Base-by-base conservation (phyloP, 2,797 vertebrate species). In the Gallinago stenura region DNA sequence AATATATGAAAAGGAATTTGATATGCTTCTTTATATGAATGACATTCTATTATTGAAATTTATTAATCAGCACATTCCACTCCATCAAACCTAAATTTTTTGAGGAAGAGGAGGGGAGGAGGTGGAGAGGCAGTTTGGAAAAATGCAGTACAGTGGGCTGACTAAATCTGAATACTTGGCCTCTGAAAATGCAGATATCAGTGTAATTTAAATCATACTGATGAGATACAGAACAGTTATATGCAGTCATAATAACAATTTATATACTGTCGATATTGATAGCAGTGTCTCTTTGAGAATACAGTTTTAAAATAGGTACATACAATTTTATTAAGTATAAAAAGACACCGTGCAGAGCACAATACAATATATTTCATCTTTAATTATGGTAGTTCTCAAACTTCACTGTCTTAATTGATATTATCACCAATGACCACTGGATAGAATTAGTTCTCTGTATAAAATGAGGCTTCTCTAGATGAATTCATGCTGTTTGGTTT, bases 301-400 rank as follows among this genome's bases (percentile, higher is more conserved):
- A 94, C 84, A 93, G 50, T 76, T 96, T 94, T 94, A 96, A 96
- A 97, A 88, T 89, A 94, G 66, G 54, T 94, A 90, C 39, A 0
- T 93, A 91, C 79, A 88, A 91, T 90, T 96, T 95, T 95, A 93
- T 95, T 97, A 83, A 90, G 69, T 92, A 96, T 88, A 96, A 94
- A 96, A 96, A 97, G 93, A 97, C 83, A 89, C 53, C 26, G 86
- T 92, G 93, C 88, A 94, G 87, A 93, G 87, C 81, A 92, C 85
- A 97, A 95, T 92, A 92, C 75, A 94, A 91, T 90, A 70, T 72
- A 91, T 72, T 91, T 78, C 15, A 83, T 90, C 77, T 94, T 94
- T 66, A 89, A 64, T 93, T 87, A 92, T 79, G 64, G n/a, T 80
- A 83, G 79, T 83, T 89, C 37, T 95, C 87, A 83, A 92, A 80